These are phyloP conservation scores for Eulimnadia texana DNA, from an alignment of 1,140 invertebrate species.

Conservation along the genomic window DNA sequence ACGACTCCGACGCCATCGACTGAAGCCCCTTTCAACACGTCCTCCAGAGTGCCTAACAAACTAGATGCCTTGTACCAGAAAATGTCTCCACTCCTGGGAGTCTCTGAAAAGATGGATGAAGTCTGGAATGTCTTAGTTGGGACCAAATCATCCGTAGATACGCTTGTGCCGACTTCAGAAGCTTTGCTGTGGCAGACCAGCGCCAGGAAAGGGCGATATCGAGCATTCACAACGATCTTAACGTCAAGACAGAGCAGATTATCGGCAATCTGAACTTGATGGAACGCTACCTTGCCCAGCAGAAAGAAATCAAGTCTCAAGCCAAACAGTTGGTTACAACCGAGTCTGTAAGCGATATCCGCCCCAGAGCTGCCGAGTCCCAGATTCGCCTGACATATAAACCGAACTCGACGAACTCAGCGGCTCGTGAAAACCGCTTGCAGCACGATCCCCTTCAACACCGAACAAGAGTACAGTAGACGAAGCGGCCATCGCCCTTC, in stretches of 20 bases:
- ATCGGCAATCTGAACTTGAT: constrained; percentile 74
- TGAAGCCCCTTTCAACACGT: constrained; percentile 28
- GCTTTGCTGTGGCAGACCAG: constrained; percentile 70
- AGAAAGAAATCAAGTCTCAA: constrained; percentile 1
- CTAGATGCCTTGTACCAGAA: constrained; percentile 58
- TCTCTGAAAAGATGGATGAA: constrained; percentile 76
- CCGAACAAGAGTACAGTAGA: neutral
- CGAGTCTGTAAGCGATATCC: constrained; percentile 18
- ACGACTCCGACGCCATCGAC: constrained; percentile 2
- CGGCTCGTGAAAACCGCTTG: constrained; percentile 26
- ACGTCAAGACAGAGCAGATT: constrained; percentile 66
- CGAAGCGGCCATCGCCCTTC: constrained; percentile 9
- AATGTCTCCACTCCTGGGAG: constrained; percentile 64
- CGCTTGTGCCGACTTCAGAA: constrained; percentile 68
- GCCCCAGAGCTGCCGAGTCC: constrained; percentile 17
- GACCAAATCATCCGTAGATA: constrained; percentile 67
- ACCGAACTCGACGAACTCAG: constrained; percentile 18
- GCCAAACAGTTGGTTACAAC: constrained; percentile 27
- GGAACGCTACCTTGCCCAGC: constrained; percentile 48
- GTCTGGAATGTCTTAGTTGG: constrained; percentile 76
- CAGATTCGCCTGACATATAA: constrained; percentile 17
- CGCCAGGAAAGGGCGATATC: constrained; percentile 70
- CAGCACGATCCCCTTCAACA: constrained; percentile 36
- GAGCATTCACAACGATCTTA: constrained; percentile 68
- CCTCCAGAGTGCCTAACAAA: constrained; percentile 40